Conservation (phyloP, 2,888 invertebrate species). For the Lithophane socia region DNA sequence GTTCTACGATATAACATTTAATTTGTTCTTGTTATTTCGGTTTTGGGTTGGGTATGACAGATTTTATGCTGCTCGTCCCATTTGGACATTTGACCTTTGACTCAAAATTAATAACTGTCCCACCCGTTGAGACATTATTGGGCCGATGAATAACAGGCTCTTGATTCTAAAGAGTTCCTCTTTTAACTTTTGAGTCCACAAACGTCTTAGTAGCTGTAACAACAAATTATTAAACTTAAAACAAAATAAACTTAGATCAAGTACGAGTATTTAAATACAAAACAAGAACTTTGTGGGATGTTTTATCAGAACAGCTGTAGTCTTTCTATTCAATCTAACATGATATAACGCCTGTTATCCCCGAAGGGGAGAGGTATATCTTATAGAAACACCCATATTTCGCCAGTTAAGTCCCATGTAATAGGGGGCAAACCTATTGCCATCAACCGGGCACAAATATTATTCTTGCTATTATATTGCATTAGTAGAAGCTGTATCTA, state of each 20-base stretch:
- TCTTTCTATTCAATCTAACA: neutral
- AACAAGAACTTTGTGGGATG: neutral
- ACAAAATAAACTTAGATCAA: neutral
- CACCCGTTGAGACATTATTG: slow-evolving; percentile 16
- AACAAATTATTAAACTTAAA: slow-evolving; percentile 2
- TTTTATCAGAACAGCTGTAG: neutral
- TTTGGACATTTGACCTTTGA: slow-evolving; percentile 44
- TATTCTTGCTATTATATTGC: neutral
- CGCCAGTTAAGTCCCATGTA: neutral
- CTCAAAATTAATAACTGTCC: slow-evolving; percentile 19
- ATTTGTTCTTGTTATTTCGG: slow-evolving; percentile 68
- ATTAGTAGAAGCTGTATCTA: neutral
- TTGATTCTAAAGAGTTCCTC: neutral
- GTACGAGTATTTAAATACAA: neutral
- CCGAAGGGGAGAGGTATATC: neutral
- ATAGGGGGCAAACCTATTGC: neutral
- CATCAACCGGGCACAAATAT: neutral
- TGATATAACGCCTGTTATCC: neutral
- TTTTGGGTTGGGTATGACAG: slow-evolving; percentile 49
- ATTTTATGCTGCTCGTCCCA: slow-evolving; percentile 55
- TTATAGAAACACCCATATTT: neutral
- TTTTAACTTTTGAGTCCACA: neutral
- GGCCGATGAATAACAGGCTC: slow-evolving; percentile 14
- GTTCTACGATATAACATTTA: slow-evolving; percentile 67
- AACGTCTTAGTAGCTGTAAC: neutral